Base-by-base conservation (phyloP, 1,140 invertebrate genomes). In the Zaprionus tsacasi region DNA sequence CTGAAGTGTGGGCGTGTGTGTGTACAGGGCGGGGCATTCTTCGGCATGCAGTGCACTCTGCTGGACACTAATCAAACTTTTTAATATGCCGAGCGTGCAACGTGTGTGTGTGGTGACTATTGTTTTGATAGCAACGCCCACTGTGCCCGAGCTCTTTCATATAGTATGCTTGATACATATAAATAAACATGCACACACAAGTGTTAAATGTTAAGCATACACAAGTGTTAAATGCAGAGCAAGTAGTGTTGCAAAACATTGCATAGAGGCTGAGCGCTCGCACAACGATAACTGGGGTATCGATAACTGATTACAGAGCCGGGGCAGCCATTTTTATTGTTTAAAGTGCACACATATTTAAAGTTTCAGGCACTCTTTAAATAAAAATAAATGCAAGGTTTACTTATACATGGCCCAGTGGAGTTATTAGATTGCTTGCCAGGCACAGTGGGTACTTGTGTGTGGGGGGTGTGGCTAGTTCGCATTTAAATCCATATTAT, bases 41-140 rank as follows among this genome's bases (percentile, higher is more conserved):
- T 55, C 70, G 48, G 30, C 54, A 45, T 8, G 58, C 38, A 36
- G 61, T 56, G 65, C 81, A 78, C 67, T 77, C 67, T 79, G 78
- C 82, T 85, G 79, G 74, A 70, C 78, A 87, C 83, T 88, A 88
- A 88, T 88, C 85, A 88, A 88, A 88, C 78, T 89, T 88, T 88
- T 87, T 88, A 88, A 88, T 87, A 87, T 87, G 80, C 80, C 77
- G 50, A 69, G 72, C 83, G 60, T 68, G 80, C 83, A 87, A 80
- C 77, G 80, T 89, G 83, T 67, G 82, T 74, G 80, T 89, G 83
- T 67, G 82, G 76, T 70, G 85, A 87, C 82, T 82, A 79, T 82
- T 87, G 82, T 87, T 82, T 70, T 79, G 79, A 77, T 67, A 67
- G n/a, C 54, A 67, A 58, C 65, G 65, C 27, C 27, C 57, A 57